Evolutionary conservation across 2,888 invertebrate species (phyloP).

Genomic region (Tenthredo livida): DNA sequence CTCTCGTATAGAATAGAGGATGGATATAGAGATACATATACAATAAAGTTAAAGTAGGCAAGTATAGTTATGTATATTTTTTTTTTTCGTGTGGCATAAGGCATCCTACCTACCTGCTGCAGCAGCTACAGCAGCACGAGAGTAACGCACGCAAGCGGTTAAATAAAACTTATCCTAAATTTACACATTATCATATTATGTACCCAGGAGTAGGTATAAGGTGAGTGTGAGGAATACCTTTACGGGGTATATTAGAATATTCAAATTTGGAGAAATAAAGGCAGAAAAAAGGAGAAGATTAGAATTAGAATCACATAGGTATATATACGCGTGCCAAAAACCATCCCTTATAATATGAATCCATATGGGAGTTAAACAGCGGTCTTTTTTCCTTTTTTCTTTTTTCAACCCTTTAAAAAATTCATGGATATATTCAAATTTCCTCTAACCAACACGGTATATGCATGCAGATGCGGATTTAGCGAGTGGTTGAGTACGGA

Average conservation of each 20-base stretch:
- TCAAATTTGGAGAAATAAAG: background rate
- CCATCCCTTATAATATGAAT: background rate
- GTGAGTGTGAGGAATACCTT: background rate
- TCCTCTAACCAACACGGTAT: background rate
- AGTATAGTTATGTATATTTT: conserved; percentile 1
- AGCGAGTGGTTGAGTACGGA: no score
- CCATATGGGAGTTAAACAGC: background rate
- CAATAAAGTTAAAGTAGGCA: background rate
- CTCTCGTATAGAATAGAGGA: background rate
- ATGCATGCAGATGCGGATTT: background rate
- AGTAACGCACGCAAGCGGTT: conserved; percentile 3
- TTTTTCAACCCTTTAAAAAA: background rate
- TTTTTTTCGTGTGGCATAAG: background rate
- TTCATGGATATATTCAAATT: background rate
- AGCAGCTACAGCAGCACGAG: background rate
- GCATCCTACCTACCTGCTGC: conserved; percentile 3
- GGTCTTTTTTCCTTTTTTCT: background rate
- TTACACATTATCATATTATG: background rate
- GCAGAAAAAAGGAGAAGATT: background rate
- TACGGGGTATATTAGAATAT: background rate
- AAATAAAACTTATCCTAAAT: conserved; percentile 4
- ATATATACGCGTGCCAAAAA: conserved; percentile 11
- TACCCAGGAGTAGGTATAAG: background rate
- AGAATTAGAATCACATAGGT: background rate
- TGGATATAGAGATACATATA: background rate